phyloP scores from a whole-genome alignment of 35 echinoderm and acorn worm species.

The Holothuria glaberrima region DNA sequence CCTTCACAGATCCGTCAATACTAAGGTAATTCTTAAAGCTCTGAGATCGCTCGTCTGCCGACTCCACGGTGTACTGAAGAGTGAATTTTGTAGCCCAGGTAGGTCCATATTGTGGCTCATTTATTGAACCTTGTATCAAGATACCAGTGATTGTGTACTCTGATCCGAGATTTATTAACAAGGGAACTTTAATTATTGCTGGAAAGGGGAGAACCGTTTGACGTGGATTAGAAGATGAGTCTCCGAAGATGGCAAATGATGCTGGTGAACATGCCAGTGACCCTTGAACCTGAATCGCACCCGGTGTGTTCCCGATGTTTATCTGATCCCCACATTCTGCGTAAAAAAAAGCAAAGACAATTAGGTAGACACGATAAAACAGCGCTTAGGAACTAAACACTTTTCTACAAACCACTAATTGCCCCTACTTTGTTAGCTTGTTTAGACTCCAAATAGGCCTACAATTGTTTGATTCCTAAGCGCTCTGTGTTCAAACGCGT shows the following conservation, averaged over 20 bases:
- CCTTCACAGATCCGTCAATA: background rate
- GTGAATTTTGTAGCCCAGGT: conserved; percentile 23
- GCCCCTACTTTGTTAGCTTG: too few relatives aligned
- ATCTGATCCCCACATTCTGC: background rate
- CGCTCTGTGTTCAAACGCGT: too few relatives aligned
- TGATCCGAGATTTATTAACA: background rate
- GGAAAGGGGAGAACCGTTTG: background rate
- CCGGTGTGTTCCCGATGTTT: background rate
- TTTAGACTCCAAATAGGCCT: too few relatives aligned
- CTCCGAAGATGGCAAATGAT: background rate
- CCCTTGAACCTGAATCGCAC: conserved; percentile 1
- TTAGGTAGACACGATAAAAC: too few relatives aligned
- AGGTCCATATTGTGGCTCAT: conserved; percentile 11
- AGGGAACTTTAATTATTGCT: background rate
- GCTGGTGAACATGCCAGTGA: background rate
- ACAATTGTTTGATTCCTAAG: too few relatives aligned
- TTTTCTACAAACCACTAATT: too few relatives aligned
- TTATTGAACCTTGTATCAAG: conserved; percentile 2
- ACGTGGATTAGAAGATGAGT: background rate
- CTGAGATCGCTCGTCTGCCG: background rate
- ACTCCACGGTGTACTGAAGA: background rate
- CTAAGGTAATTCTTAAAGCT: background rate
- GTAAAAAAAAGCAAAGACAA: too few relatives aligned
- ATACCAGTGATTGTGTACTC: conserved; percentile 26
- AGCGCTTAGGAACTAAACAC: too few relatives aligned